Conservation (phyloP, 1,140 invertebrate species). For the Macrocentrus cingulum region DNA sequence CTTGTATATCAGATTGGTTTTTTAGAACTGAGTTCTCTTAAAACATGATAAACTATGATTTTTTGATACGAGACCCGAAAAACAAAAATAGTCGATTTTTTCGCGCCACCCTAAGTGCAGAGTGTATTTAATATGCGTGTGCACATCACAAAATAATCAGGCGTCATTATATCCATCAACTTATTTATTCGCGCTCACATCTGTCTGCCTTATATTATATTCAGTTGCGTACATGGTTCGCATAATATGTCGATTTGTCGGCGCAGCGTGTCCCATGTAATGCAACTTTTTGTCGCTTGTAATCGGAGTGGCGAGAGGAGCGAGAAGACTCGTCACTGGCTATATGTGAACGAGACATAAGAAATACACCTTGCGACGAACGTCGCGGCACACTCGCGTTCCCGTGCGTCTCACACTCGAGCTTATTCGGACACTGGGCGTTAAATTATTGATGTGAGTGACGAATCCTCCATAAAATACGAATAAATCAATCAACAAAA, state of each 20-base stretch:
- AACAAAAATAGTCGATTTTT: too few relatives aligned
- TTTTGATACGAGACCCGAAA: too few relatives aligned
- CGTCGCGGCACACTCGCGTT: conserved; percentile 17
- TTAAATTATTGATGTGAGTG: conserved; percentile 49
- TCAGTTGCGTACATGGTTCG: conserved; percentile 30
- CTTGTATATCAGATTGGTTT: too few relatives aligned
- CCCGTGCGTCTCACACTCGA: not conserved
- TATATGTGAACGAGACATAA: conserved; percentile 45
- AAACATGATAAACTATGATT: too few relatives aligned
- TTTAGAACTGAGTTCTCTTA: too few relatives aligned
- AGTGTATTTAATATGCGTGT: too few relatives aligned
- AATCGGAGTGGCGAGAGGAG: conserved; percentile 43
- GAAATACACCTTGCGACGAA: conserved; percentile 40
- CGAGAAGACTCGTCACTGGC: conserved; percentile 42
- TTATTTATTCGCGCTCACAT: not conserved
- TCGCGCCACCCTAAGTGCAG: too few relatives aligned
- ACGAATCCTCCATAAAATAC: conserved; percentile 7
- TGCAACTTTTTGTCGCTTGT: conserved; percentile 51
- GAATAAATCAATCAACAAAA: not conserved
- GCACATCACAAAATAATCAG: too few relatives aligned
- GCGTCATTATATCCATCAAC: not conserved
- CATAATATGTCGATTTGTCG: conserved; percentile 57
- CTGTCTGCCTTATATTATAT: not conserved
- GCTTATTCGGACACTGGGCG: conserved; percentile 43
- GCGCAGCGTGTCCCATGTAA: conserved; percentile 52